Evolutionary conservation across 2,113 vertebrate species (phyloP).

Genomic region (Oryzias celebensis): DNA sequence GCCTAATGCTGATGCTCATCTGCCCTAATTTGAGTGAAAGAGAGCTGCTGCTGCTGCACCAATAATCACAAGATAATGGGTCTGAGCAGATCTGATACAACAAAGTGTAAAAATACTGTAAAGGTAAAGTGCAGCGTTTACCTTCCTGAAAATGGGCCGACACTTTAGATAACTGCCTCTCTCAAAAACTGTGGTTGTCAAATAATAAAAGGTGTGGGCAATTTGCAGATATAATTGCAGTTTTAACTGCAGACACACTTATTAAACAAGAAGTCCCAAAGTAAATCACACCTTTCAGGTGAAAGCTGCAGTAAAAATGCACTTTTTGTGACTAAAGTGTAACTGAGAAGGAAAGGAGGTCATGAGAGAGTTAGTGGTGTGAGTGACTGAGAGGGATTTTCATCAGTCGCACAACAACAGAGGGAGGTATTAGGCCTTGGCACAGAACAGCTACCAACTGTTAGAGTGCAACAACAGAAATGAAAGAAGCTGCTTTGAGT

Average conservation of each 20-base stretch:
- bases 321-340: constrained; percentile 21
- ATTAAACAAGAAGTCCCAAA: too few species aligned
- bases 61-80: constrained; percentile 20
- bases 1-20: constrained; percentile 1
- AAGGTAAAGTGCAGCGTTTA: background rate
- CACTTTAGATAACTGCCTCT: constrained; percentile 23
- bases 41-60: constrained; percentile 1
- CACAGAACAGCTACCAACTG: constrained; percentile 41
- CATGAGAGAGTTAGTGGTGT: constrained; percentile 57
- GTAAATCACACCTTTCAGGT: background rate
- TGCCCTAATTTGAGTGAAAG: constrained; percentile 1
- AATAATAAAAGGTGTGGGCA: background rate
- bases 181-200: background rate
- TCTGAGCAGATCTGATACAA: constrained; percentile 17
- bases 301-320: background rate
- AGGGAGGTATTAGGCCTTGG: constrained; percentile 51
- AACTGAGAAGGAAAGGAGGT: constrained; percentile 59
- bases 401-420: constrained; percentile 56
- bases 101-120: constrained; percentile 13
- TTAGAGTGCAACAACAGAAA: constrained; percentile 49
- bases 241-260: background rate
- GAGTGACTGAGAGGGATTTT: constrained; percentile 64
- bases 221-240: background rate
- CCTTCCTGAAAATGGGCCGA: background rate
- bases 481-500: constrained; percentile 46